Percentiles rank a stretch among this genome's conserved stretches.
Evolutionary conservation across 1,140 invertebrate species (phyloP).

Genomic region (Littorina saxatilis): DNA sequence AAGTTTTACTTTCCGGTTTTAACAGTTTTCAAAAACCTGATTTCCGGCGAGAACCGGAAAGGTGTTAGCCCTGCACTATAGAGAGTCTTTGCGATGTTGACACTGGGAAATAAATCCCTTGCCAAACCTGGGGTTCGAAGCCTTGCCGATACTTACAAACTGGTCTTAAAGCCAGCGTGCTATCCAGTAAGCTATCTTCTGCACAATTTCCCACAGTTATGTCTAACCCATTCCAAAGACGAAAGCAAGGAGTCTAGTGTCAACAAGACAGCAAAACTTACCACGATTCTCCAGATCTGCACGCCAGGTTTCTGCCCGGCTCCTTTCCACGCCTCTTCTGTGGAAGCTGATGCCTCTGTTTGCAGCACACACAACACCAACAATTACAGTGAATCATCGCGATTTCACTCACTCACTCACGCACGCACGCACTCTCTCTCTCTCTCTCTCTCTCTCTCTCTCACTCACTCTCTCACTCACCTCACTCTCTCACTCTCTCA

Average conservation of each 20-base stretch:
- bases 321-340: constrained; percentile 63
- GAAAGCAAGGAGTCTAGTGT: neutral
- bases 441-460: neutral
- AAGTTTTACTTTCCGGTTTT: too few relatives aligned
- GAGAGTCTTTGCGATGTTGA: too few relatives aligned
- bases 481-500: neutral
- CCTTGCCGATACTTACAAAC: neutral
- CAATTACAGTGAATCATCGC: neutral
- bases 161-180: neutral
- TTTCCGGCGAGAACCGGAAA: too few relatives aligned
- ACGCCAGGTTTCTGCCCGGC: constrained; percentile 73
- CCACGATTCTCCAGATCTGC: constrained; percentile 77
- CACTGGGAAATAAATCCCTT: too few relatives aligned
- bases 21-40: too few relatives aligned
- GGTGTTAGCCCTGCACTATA: too few relatives aligned
- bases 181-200: neutral
- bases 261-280: constrained; percentile 53
- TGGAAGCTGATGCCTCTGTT: constrained; percentile 63
- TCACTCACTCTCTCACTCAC: neutral
- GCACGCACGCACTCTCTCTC: too few relatives aligned
- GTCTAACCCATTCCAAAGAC: neutral
- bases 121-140: neutral
- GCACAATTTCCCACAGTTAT: too few relatives aligned
- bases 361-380: neutral
- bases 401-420: neutral